Percentiles rank a stretch among this genome's conserved stretches.
phyloP scores from a whole-genome alignment of 2,113 vertebrate species.

The Eurystomus gularis region DNA sequence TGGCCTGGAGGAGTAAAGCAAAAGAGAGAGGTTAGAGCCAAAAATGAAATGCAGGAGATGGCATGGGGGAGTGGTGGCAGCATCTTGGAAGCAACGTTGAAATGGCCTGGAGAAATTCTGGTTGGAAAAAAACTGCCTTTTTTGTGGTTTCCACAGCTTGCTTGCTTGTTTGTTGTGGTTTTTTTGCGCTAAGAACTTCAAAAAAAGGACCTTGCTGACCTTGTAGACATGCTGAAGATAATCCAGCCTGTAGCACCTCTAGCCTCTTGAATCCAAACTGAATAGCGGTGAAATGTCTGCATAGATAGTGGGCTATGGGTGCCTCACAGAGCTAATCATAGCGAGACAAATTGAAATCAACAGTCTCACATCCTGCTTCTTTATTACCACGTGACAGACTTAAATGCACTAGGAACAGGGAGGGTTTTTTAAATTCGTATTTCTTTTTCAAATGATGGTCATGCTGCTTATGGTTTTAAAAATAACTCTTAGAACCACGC shows the following conservation, averaged over 20 bases:
- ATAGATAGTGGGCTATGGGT: not conserved
- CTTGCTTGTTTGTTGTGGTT: not conserved
- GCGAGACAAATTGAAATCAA: not conserved
- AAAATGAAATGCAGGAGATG: not conserved
- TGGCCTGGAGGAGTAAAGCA: not conserved
- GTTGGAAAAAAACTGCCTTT: not conserved
- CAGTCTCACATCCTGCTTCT: not conserved
- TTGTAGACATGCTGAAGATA: not conserved
- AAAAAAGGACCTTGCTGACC: not conserved
- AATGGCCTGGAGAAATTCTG: not conserved
- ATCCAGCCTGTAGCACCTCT: not conserved
- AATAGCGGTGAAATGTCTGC: not conserved
- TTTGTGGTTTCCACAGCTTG: not conserved
- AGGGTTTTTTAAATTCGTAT: not conserved
- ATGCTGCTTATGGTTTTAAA: not conserved
- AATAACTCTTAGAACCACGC: not conserved
- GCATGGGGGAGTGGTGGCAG: not conserved
- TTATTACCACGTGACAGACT: not conserved
- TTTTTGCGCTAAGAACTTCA: not conserved
- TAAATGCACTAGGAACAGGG: not conserved
- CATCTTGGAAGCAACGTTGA: not conserved
- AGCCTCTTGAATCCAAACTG: not conserved
- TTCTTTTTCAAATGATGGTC: not conserved
- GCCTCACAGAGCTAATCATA: not conserved
- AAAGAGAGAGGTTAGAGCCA: not conserved